phyloP scores from a whole-genome alignment of 2,113 vertebrate genomes.

The Vombatus ursinus region DNA sequence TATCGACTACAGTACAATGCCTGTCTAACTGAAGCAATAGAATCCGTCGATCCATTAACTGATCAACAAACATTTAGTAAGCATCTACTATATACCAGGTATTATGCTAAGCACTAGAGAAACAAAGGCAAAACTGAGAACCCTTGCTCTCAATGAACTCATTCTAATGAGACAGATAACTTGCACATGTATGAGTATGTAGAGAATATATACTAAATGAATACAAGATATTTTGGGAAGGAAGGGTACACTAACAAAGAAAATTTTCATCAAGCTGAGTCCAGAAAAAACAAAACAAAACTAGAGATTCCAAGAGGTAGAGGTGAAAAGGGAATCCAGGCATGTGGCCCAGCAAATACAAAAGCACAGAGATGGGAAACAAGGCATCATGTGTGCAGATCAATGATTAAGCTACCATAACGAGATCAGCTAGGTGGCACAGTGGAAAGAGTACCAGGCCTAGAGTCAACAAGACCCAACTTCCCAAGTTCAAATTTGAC shows the following conservation, averaged over 20 bases:
- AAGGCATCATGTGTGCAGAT: neutral
- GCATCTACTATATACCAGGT: neutral
- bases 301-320: neutral
- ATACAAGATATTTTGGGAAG: neutral
- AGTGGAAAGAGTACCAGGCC: too few species aligned
- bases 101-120: neutral
- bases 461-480: too few species aligned
- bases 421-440: too few species aligned
- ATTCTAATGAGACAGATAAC: neutral
- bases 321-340: neutral
- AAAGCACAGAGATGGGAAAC: neutral
- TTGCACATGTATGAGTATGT: neutral
- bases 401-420: neutral
- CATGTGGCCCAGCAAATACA: neutral
- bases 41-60: neutral
- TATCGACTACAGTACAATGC: neutral
- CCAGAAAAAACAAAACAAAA: neutral
- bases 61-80: neutral
- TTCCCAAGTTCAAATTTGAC: too few species aligned
- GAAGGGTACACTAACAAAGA: neutral
- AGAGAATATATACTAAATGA: neutral
- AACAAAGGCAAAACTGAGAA: neutral
- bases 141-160: neutral
- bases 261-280: neutral
- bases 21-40: neutral